Evolutionary conservation across 2,797 vertebrate genomes (phyloP).

Genomic region (Alauda arvensis): DNA sequence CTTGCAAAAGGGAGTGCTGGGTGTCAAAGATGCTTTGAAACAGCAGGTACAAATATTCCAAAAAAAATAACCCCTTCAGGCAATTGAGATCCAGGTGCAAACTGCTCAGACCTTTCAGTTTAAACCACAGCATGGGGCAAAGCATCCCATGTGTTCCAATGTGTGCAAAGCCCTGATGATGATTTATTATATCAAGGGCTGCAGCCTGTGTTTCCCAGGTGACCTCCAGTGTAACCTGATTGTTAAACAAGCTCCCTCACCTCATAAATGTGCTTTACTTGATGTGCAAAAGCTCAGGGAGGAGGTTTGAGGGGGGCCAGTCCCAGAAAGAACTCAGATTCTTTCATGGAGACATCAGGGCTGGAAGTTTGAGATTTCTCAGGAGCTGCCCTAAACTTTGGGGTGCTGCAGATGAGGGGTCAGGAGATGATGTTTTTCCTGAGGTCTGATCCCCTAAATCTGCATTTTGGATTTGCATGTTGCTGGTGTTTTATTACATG

Average conservation of each 20-base stretch:
- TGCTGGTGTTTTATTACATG: not conserved
- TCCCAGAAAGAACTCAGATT: not conserved
- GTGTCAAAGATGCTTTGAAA: not conserved
- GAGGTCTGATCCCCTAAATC: not conserved
- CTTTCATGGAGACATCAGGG: not conserved
- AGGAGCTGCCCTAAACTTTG: not conserved
- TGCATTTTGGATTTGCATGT: not conserved
- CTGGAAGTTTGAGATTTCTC: not conserved
- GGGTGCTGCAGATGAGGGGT: not conserved
- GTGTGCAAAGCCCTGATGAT: slow-evolving; percentile 20
- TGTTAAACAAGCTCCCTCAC: slow-evolving; percentile 43
- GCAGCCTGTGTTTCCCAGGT: slow-evolving; percentile 39
- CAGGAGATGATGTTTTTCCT: not conserved
- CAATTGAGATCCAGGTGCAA: slow-evolving; percentile 24
- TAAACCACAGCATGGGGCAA: not conserved
- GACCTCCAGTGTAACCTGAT: not conserved
- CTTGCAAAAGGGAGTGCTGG: not conserved
- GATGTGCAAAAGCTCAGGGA: not conserved
- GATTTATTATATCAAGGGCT: slow-evolving; percentile 31
- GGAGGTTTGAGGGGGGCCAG: not conserved
- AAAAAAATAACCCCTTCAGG: not conserved
- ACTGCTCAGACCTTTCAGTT: not conserved
- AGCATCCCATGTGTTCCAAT: slow-evolving; percentile 27
- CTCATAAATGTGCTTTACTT: slow-evolving; percentile 44
- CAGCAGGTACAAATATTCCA: not conserved